Conservation (phyloP, 2,113 vertebrate species). For the Mobula hypostoma region DNA sequence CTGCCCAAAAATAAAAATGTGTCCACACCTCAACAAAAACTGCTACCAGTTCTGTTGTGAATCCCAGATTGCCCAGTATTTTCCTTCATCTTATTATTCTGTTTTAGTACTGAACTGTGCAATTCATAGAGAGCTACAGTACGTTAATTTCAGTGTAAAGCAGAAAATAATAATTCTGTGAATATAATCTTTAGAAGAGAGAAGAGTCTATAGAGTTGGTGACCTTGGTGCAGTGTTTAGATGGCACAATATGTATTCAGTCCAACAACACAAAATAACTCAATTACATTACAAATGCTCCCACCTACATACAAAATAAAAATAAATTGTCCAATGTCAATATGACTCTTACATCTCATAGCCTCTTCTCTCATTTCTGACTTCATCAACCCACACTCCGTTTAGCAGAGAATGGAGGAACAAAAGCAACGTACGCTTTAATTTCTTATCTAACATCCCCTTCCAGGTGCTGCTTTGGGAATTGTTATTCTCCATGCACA, state of each 20-base stretch:
- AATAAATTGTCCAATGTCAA: background rate
- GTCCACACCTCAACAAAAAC: background rate
- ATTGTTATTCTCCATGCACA: background rate
- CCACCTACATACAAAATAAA: conserved; percentile 21
- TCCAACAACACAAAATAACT: conserved; percentile 15
- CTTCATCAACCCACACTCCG: conserved; percentile 13
- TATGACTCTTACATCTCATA: conserved; percentile 1
- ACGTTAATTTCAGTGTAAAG: background rate
- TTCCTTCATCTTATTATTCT: background rate
- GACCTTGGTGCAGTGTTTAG: background rate
- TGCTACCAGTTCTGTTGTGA: background rate
- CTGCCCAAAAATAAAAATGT: background rate
- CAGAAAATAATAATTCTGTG: background rate
- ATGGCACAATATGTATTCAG: background rate
- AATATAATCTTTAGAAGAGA: background rate
- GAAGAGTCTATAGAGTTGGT: background rate
- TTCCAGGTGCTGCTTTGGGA: background rate
- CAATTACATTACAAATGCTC: background rate
- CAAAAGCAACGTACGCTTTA: background rate
- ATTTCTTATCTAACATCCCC: background rate
- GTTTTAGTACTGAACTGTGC: background rate
- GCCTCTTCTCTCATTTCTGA: background rate
- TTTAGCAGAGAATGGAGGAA: background rate
- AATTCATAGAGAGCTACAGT: background rate
- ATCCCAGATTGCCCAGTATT: background rate